Conservation (phyloP, 2,888 invertebrate species). For the Hypomecis atomaria region DNA sequence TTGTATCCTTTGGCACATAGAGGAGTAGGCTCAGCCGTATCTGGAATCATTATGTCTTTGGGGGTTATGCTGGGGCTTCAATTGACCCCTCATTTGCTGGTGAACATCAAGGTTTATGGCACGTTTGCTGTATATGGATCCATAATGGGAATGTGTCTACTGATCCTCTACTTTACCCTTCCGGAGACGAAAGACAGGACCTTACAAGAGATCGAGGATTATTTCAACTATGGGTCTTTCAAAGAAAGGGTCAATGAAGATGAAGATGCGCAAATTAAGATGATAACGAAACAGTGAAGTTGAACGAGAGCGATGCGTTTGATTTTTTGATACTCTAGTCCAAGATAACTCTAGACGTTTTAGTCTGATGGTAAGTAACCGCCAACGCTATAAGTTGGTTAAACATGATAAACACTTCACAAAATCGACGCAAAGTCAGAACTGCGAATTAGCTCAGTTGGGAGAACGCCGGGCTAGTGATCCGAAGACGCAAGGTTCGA, state of each 20-base stretch:
- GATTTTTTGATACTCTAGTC: background rate
- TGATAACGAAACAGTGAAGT: background rate
- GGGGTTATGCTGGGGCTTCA: conserved; percentile 49
- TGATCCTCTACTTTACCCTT: conserved; percentile 47
- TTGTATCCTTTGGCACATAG: conserved; percentile 57
- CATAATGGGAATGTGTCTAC: conserved; percentile 31
- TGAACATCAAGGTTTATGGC: conserved; percentile 57
- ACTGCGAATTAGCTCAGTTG: too few species aligned
- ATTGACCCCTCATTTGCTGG: conserved; percentile 53
- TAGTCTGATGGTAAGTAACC: too few species aligned
- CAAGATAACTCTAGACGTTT: background rate
- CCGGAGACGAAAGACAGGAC: conserved; percentile 56
- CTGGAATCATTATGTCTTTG: conserved; percentile 53
- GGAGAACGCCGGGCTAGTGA: too few species aligned
- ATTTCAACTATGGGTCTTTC: conserved; percentile 48
- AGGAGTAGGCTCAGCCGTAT: conserved; percentile 51
- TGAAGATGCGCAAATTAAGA: conserved; percentile 40
- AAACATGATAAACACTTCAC: too few species aligned
- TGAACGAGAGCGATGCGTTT: background rate
- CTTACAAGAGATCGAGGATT: conserved; percentile 54
- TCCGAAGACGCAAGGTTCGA: too few species aligned
- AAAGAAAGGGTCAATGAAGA: conserved; percentile 43
- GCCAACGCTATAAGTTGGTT: too few species aligned
- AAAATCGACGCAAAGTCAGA: too few species aligned
- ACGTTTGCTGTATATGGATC: conserved; percentile 63